Evolutionary conservation across 2,113 vertebrate genomes (phyloP).

Genomic region (Lonchura striata): DNA sequence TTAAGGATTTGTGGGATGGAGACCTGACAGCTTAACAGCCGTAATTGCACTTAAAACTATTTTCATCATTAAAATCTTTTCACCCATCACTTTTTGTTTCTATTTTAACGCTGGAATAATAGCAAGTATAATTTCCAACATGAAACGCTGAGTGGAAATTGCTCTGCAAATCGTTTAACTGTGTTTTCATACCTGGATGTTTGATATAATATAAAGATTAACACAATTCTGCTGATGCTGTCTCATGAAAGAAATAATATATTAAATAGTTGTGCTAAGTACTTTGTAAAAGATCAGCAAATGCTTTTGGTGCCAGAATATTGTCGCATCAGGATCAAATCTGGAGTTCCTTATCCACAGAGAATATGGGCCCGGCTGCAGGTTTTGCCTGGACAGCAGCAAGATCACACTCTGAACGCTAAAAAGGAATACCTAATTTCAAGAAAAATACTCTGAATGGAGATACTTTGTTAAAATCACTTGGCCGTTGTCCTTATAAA

Average conservation of each 20-base stretch:
- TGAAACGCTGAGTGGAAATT: not conserved
- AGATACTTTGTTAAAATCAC: not conserved
- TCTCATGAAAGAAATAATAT: not conserved
- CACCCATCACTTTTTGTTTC: not conserved
- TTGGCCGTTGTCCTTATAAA: rapidly evolving
- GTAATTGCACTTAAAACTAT: not conserved
- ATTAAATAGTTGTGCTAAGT: not conserved
- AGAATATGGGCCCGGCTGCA: not conserved
- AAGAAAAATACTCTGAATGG: not conserved
- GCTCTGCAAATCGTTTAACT: not conserved
- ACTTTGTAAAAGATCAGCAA: not conserved
- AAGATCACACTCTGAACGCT: not conserved
- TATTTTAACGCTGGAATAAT: not conserved
- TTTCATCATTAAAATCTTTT: not conserved
- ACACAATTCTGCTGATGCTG: not conserved
- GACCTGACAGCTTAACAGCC: conserved; percentile 33
- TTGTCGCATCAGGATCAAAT: not conserved
- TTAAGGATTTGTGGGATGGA: conserved; percentile 20
- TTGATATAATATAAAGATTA: not conserved
- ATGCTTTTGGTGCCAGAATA: not conserved
- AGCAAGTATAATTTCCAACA: not conserved
- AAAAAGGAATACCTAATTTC: not conserved
- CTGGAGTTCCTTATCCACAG: not conserved
- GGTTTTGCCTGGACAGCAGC: not conserved
- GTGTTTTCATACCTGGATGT: not conserved